phyloP scores from a whole-genome alignment of 2,113 vertebrate species.

The Anarrhichthys ocellatus region DNA sequence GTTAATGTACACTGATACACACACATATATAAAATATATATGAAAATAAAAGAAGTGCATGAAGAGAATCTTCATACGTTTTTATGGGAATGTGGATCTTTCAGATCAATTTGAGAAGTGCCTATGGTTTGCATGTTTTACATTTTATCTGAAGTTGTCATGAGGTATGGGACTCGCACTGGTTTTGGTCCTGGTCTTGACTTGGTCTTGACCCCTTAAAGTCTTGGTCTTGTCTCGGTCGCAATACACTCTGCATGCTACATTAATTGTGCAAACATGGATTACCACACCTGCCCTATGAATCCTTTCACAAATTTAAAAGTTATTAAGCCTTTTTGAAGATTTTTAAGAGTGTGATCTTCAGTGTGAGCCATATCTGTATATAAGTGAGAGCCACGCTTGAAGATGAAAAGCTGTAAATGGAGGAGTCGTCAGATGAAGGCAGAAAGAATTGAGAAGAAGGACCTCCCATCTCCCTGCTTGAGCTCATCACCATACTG shows the following conservation, averaged over 20 bases:
- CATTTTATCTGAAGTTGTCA: too few species aligned
- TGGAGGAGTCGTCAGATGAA: conserved; percentile 6
- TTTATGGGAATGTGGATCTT: too few species aligned
- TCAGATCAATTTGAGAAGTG: too few species aligned
- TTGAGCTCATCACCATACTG: conserved; percentile 38
- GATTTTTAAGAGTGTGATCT: neutral
- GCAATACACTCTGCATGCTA: neutral
- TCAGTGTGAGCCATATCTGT: conserved; percentile 10
- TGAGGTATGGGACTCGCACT: too few species aligned
- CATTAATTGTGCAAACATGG: conserved; percentile 23
- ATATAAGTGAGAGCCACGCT: conserved; percentile 11
- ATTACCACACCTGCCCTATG: neutral
- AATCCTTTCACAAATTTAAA: conserved; percentile 7
- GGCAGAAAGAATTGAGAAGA: conserved; percentile 14
- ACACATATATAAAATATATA: too few species aligned
- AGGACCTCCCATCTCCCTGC: conserved; percentile 17
- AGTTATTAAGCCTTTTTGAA: conserved; percentile 7
- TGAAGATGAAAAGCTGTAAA: conserved; percentile 21
- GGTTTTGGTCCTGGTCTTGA: too few species aligned
- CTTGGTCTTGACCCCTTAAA: too few species aligned
- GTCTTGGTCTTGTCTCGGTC: too few species aligned
- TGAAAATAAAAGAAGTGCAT: too few species aligned
- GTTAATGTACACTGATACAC: too few species aligned
- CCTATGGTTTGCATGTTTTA: too few species aligned
- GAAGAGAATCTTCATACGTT: too few species aligned